Base-by-base conservation (phyloP, 2,113 vertebrate species). In the Natator depressus region DNA sequence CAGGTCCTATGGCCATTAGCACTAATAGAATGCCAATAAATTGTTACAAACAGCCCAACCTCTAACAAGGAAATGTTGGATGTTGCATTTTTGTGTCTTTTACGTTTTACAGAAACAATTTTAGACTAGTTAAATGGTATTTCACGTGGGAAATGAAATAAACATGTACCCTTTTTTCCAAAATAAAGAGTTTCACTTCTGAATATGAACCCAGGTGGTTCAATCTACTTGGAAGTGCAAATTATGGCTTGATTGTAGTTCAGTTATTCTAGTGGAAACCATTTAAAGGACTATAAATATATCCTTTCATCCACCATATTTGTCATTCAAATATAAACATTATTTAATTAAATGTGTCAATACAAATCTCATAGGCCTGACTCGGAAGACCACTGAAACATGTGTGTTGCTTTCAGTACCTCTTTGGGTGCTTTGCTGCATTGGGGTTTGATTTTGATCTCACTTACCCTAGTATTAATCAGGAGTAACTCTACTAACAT, bases 311-410 rank as follows among this genome's bases (percentile, higher is more conserved):
- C 2, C 72, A 82, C 47, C 76, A 27, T 3, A 57, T 46, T 92
- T 94, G 55, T 46, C 89, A 93, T 95, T 90, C 90, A 85, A 90
- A 90, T 87, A 84, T 25, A 49, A 11, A 85, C 9, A 20, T 75
- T 91, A 85, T 55, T 94, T 91, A 93, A 93, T 95, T 83, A 94
- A 82, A 85, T 62, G 35, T 69, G 85, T 85, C 50, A 94, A 90
- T 94, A 6, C 87, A 90, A 10, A 59, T 31, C 53, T 84, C 1
- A 3, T 38, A 4, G 55, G 53, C 35, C 84, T 82, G 42, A 84
- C 78, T 50, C 54, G 94, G 90, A 91, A 93, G 5, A 10, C 59
- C 4, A 2, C 4, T 85, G 80, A 90, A 78, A 14, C 6, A 31
- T 79, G 47, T 4, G 16, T 38, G n/a, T n/a, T 27, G 24, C 16